These are phyloP conservation scores for Anarrhichthys ocellatus DNA, from an alignment of 2,113 vertebrate species.

Conservation along the genomic window DNA sequence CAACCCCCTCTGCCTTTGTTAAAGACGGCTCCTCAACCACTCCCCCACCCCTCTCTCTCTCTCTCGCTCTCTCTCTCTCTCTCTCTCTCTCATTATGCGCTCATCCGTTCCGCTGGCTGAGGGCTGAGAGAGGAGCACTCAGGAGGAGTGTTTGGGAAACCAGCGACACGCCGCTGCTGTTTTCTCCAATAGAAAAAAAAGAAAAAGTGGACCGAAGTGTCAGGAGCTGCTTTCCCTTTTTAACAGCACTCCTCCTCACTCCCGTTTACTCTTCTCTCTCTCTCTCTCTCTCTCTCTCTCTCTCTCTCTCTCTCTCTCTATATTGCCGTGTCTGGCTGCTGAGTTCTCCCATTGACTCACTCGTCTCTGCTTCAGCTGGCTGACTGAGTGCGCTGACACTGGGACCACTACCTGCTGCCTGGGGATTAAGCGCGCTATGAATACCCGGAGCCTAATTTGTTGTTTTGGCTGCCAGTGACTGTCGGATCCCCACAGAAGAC, in stretches of 20 bases:
- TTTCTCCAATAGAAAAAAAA: conserved; percentile 30
- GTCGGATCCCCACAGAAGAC: conserved; percentile 58
- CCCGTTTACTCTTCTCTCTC: conserved; percentile 31
- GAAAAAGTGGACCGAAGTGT: conserved; percentile 53
- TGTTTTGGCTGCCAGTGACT: conserved; percentile 72
- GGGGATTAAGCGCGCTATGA: conserved; percentile 71
- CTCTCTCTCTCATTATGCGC: conserved; percentile 64
- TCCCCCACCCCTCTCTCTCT: conserved; percentile 34
- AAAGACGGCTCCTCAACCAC: conserved; percentile 73
- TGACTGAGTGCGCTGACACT: conserved; percentile 70
- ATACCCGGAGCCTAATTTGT: conserved; percentile 68
- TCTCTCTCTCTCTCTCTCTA: conserved; percentile 40
- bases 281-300: conserved; percentile 17
- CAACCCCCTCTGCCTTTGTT: conserved; percentile 78
- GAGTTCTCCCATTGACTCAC: conserved; percentile 69
- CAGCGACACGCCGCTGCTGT: conserved; percentile 49
- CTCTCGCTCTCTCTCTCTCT: conserved; percentile 54
- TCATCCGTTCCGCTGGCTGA: conserved; percentile 71
- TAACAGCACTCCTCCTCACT: conserved; percentile 41
- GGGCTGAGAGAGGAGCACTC: conserved; percentile 67
- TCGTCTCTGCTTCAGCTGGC: conserved; percentile 52
- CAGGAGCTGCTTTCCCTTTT: conserved; percentile 54
- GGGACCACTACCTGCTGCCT: conserved; percentile 80
- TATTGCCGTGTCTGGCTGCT: conserved; percentile 49
- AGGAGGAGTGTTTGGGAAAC: conserved; percentile 58